Conservation (phyloP, 2,113 vertebrate species). For the Tragelaphus scriptus region DNA sequence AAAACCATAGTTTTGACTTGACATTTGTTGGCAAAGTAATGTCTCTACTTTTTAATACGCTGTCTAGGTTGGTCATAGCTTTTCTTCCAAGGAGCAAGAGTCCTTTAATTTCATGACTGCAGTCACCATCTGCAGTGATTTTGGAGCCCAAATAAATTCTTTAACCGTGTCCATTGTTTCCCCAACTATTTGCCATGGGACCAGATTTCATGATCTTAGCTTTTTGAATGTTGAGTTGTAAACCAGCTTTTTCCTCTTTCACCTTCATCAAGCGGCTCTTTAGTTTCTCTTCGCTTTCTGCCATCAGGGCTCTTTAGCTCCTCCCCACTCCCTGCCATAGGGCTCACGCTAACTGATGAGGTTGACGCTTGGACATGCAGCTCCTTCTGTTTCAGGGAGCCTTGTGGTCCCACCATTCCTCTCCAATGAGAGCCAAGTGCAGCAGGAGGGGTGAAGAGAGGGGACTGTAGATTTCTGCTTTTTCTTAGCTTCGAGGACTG, state of each 20-base stretch:
- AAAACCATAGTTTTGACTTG: background rate
- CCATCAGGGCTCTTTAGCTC: background rate
- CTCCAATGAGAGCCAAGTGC: background rate
- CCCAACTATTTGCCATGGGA: background rate
- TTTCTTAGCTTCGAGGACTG: background rate
- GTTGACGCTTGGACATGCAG: background rate
- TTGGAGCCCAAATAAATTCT: background rate
- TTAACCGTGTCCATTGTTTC: background rate
- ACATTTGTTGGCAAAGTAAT: background rate
- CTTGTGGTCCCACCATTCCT: background rate
- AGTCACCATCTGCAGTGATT: background rate
- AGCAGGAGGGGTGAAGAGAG: background rate
- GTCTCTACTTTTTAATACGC: background rate
- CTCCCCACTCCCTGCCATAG: background rate
- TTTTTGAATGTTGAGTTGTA: background rate
- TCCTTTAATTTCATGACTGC: background rate
- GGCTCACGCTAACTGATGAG: background rate
- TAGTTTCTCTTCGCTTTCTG: background rate
- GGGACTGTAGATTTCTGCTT: background rate
- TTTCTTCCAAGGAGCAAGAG: background rate
- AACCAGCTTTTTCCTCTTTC: background rate
- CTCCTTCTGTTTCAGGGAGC: background rate
- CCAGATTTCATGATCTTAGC: background rate
- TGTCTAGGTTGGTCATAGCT: background rate
- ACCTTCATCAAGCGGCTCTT: background rate